Base-by-base conservation (phyloP, 53 echinoderm and acorn worm species). In the Pentamera pediparva region DNA sequence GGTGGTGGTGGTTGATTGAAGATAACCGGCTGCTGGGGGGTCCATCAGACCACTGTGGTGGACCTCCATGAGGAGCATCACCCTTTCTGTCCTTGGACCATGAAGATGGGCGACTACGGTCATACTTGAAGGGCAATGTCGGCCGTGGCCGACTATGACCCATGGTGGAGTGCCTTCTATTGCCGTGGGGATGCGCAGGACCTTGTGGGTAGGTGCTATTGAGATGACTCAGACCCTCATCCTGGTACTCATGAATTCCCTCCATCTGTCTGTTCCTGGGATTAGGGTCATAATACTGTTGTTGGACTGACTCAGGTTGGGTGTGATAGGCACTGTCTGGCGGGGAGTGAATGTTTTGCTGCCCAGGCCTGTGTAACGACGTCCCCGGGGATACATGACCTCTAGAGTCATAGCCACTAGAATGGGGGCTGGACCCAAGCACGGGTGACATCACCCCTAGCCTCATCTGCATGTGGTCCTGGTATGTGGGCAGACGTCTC, bases 381-480 rank as follows among this genome's bases (percentile, higher is more conserved):
- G 71, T 78, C 50, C 74, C 78, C 6, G 84, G 84, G 11, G 84
- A 84, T 41, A 58, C 81, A 32, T 79, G 86, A 11, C 86, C 86
- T 58, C 78, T 75, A 19, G 62, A 81, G 29, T 91, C 81, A 15
- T 71, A 81, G 38, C 74, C 89, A 70, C 81, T 89, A 37, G 81
- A 76, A 59, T 61, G 78, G 5, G 78, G 84, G 51, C 77, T 81
- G 37, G 76, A 76, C 28, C 79, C 79, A 24, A 74, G 59, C 58
- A 65, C 81, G 51, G 63, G 78, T 29, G 73, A 65, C 1, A 67
- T 45, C 20, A 27, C 73, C 41, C 53, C 50, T 45, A 71, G 45
- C 56, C 89, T 88, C 30, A 85, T 85, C 37, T 86, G 89, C 59
- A 95, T 90, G 79, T 95, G 96, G 33, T 95, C 96, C 20, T 82